Evolutionary conservation across 2,888 invertebrate species (phyloP), one percentile per base, ranked within the genome.

Genomic region (Ametastegia equiseti): DNA sequence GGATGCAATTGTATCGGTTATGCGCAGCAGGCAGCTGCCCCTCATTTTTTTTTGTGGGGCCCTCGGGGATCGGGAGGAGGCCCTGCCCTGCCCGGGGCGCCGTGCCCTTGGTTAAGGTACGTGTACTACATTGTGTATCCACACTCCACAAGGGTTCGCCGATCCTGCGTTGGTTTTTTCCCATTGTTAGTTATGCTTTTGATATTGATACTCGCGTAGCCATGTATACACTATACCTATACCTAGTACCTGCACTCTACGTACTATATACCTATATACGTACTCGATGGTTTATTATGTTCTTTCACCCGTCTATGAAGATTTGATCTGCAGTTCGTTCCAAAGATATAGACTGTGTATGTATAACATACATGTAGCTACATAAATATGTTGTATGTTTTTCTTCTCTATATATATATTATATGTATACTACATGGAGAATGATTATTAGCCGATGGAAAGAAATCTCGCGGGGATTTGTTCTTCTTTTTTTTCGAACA

Each of bases 1-100:
- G 60, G 71, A 36, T 85, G 86, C 88, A 90, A 90, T 90, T 90
- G 89, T 90, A 89, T 89, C 90, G 87, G 87, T 88, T 88, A 85
- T 86, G 63, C 78, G 42, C 63, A 81, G 84, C 82, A 86, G 57
- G 89, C 90, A 88, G 89, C 89, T 90, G 90, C 87, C 84, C 85
- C 84, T 83, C 83, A 84, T 84, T 86, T 88, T 84, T 83, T 83
- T 65, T 67, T 69, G 77, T 36, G 45, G 78, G 42, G 50, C 67
- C 82, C 77, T 81, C 60, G 47, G 69, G 65, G 77, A 63, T 60
- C 57, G 78, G 78, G 63, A 78, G 78, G 78, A 78, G 78, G 57
- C 71, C 47, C 45, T 50, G 54, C 57, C 81, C 83, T 50, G 54
- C 57, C 81, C 83, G 80, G 57, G 30, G 83, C 82, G 81, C 81